A percentile compares a stretch with the other conserved stretches of the same genome.
Conservation (phyloP, 2,113 vertebrate species). For the Sturnus vulgaris region DNA sequence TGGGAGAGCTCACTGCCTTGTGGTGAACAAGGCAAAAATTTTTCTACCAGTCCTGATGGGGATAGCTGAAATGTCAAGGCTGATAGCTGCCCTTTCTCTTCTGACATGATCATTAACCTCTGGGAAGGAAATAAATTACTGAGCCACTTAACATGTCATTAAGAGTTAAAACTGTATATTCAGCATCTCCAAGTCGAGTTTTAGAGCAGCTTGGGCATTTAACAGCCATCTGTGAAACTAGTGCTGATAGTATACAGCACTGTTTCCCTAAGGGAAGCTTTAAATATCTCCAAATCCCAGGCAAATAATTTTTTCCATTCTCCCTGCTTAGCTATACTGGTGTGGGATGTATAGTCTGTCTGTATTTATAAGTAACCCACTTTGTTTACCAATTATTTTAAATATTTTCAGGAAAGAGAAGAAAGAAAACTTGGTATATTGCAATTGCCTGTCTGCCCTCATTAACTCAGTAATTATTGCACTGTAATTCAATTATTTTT, state of each 20-base stretch:
- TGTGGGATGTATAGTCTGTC: neutral
- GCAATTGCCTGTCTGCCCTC: neutral
- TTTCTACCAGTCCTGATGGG: neutral
- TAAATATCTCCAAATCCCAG: neutral
- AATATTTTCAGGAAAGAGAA: conserved; percentile 43
- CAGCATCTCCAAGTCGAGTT: neutral
- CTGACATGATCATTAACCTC: neutral
- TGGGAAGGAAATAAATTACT: neutral
- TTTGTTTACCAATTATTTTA: conserved; percentile 33
- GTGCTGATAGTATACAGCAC: neutral
- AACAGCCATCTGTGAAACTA: neutral
- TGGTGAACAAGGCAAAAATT: neutral
- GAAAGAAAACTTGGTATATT: neutral
- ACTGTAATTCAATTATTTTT: conserved; percentile 28
- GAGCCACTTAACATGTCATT: conserved; percentile 6
- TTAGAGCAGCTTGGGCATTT: neutral
- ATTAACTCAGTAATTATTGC: neutral
- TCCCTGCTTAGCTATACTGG: neutral
- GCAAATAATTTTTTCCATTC: neutral
- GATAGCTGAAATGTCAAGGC: neutral
- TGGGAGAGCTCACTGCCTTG: neutral
- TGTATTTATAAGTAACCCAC: conserved; percentile 16
- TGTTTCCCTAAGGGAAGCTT: neutral
- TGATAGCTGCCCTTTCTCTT: conserved; percentile 4
- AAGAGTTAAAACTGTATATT: neutral